Percentiles rank a stretch among this genome's conserved stretches.
phyloP scores from a whole-genome alignment of 2,113 vertebrate genomes.

The Kryptolebias marmoratus region DNA sequence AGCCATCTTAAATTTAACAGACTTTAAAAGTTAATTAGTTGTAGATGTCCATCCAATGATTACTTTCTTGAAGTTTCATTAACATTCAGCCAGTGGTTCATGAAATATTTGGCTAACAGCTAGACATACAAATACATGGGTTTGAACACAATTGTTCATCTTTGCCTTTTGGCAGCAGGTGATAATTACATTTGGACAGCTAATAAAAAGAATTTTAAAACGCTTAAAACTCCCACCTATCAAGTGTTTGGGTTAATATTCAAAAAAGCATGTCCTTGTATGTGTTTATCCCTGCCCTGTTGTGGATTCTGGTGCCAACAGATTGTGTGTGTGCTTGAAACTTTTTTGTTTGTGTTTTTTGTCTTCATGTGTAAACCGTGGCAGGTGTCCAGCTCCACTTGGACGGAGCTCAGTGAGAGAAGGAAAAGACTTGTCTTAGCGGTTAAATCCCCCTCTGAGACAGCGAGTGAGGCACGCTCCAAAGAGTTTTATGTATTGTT shows the following conservation, averaged over 20 bases:
- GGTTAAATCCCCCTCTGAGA: slow-evolving; percentile 73
- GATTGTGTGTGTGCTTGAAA: slow-evolving; percentile 1
- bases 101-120: too few relatives aligned
- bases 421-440: slow-evolving; percentile 63
- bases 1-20: too few relatives aligned
- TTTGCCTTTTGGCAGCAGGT: too few relatives aligned
- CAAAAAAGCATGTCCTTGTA: neutral
- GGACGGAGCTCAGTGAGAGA: slow-evolving; percentile 61
- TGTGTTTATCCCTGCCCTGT: slow-evolving; percentile 1
- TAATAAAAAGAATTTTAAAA: neutral
- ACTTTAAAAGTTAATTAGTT: too few relatives aligned
- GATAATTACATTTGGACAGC: too few relatives aligned
- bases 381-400: slow-evolving; percentile 70
- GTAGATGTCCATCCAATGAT: too few relatives aligned
- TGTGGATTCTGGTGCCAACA: neutral
- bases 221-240: neutral
- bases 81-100: too few relatives aligned
- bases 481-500: slow-evolving; percentile 72
- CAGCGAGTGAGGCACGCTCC: slow-evolving; percentile 51
- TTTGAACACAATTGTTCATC: too few relatives aligned
- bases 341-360: neutral
- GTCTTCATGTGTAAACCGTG: slow-evolving; percentile 51
- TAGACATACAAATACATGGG: too few relatives aligned
- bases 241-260: neutral
- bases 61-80: too few relatives aligned